phyloP scores from a whole-genome alignment of 2,113 vertebrate species.

The Triplophysa dalaica region DNA sequence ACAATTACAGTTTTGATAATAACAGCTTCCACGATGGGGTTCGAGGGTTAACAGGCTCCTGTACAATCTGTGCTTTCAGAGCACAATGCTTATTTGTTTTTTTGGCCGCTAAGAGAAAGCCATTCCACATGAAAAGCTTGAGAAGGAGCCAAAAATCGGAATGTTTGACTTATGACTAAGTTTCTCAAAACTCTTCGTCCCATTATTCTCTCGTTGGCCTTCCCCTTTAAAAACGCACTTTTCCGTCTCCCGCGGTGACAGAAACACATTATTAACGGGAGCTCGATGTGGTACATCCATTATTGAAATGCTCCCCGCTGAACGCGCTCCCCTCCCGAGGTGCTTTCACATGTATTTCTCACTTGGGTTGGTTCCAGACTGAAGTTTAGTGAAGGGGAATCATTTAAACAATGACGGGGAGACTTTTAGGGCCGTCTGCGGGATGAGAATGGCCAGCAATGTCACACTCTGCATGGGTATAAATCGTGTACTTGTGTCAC shows the following conservation, averaged over 20 bases:
- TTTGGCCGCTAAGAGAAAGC: slow-evolving; percentile 6
- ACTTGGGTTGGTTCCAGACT: slow-evolving; percentile 66
- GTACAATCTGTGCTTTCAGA: slow-evolving; percentile 4
- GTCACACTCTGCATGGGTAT: neutral
- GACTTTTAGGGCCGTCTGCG: slow-evolving; percentile 56
- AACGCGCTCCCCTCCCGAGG: slow-evolving; percentile 46
- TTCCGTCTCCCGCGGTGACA: slow-evolving; percentile 49
- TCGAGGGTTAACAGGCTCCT: neutral
- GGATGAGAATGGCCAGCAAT: slow-evolving; percentile 24
- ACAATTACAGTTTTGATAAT: slow-evolving; percentile 5
- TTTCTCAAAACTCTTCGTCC: slow-evolving; percentile 33
- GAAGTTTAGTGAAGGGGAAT: slow-evolving; percentile 62
- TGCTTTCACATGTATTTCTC: slow-evolving; percentile 63
- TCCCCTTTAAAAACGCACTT: slow-evolving; percentile 10
- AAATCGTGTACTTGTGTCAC: slow-evolving; percentile 8
- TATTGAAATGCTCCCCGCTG: slow-evolving; percentile 65
- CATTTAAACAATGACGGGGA: slow-evolving; percentile 41
- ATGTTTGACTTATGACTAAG: slow-evolving; percentile 32
- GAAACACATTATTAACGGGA: slow-evolving; percentile 63
- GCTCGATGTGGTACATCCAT: slow-evolving; percentile 71
- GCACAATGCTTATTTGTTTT: slow-evolving; percentile 2
- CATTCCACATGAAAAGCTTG: slow-evolving; percentile 1
- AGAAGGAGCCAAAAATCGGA: neutral
- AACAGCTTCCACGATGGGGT: neutral
- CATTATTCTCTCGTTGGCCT: slow-evolving; percentile 28